A percentile compares a stretch with the other conserved stretches of the same genome.
Conservation (phyloP, 2,113 vertebrate genomes). For the Crotophaga sulcirostris region DNA sequence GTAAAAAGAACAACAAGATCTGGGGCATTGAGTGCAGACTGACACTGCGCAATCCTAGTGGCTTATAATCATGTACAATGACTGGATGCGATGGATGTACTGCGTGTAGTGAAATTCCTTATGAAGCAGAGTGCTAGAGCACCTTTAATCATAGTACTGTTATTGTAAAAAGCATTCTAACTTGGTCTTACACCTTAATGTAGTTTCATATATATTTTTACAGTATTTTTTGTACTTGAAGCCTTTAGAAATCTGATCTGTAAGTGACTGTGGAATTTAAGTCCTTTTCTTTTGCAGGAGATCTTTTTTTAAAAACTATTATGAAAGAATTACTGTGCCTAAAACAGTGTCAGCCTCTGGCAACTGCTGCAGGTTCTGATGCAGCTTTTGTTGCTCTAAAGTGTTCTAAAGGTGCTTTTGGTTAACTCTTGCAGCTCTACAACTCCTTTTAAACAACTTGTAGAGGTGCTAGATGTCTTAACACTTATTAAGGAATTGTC, state of each 20-base stretch:
- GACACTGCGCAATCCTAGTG: slow-evolving; percentile 48
- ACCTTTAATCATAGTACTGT: background rate
- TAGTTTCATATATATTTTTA: background rate
- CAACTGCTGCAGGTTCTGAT: background rate
- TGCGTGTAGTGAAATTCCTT: background rate
- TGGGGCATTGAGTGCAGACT: slow-evolving; percentile 87
- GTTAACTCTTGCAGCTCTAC: background rate
- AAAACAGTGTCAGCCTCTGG: background rate
- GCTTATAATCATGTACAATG: background rate
- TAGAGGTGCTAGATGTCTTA: background rate
- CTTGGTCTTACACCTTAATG: background rate
- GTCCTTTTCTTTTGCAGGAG: background rate
- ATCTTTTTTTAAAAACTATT: background rate
- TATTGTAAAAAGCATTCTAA: background rate
- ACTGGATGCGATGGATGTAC: background rate
- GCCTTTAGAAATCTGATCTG: background rate
- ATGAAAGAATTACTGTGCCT: background rate
- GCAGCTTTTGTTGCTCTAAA: background rate
- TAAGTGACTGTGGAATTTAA: background rate
- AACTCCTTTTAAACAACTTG: background rate
- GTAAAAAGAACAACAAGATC: slow-evolving; percentile 71
- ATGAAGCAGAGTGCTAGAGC: background rate
- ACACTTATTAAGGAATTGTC: background rate
- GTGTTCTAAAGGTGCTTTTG: background rate
- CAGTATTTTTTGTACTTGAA: background rate